Evolutionary conservation across 2,888 invertebrate genomes (phyloP).

Genomic region (Epicampocera succincta): DNA sequence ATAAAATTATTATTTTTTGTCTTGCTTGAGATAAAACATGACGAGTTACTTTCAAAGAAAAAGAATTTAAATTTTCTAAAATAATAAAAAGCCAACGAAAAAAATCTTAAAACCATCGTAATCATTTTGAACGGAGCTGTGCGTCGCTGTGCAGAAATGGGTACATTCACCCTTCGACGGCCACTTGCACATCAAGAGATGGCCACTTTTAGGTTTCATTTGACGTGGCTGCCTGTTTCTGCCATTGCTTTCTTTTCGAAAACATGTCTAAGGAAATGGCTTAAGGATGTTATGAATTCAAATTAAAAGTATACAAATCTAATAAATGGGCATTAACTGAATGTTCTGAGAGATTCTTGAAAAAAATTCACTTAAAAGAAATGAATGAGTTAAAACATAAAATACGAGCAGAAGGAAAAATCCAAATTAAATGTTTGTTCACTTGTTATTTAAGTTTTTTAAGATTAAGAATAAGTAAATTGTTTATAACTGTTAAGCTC

Average conservation of each 20-base stretch:
- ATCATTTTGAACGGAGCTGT: slow-evolving; percentile 29
- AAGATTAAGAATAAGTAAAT: slow-evolving; percentile 64
- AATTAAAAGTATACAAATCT: slow-evolving; percentile 81
- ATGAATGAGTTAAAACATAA: slow-evolving; percentile 34
- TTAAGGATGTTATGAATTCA: slow-evolving; percentile 79
- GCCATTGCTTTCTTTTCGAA: not conserved
- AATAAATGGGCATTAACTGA: slow-evolving; percentile 75
- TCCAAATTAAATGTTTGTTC: slow-evolving; percentile 12
- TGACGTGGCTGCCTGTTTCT: not conserved
- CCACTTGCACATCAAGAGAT: slow-evolving; percentile 14
- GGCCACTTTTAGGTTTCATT: slow-evolving; percentile 41
- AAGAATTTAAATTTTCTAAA: slow-evolving; percentile 50
- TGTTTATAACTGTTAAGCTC: slow-evolving; percentile 67
- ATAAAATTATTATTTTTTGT: slow-evolving; percentile 48
- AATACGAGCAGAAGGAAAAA: slow-evolving; percentile 18
- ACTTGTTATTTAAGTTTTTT: slow-evolving; percentile 45
- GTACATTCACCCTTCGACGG: slow-evolving; percentile 11
- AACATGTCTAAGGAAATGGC: slow-evolving; percentile 52
- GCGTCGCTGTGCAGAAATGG: slow-evolving; percentile 23
- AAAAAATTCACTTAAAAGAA: slow-evolving; percentile 27
- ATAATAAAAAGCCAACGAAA: slow-evolving; percentile 42
- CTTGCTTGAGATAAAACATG: slow-evolving; percentile 47
- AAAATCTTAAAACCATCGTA: slow-evolving; percentile 56
- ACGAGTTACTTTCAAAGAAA: slow-evolving; percentile 24
- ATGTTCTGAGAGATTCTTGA: slow-evolving; percentile 17